Base-by-base conservation (phyloP, 2,113 vertebrate species). In the Calidris pygmaea region DNA sequence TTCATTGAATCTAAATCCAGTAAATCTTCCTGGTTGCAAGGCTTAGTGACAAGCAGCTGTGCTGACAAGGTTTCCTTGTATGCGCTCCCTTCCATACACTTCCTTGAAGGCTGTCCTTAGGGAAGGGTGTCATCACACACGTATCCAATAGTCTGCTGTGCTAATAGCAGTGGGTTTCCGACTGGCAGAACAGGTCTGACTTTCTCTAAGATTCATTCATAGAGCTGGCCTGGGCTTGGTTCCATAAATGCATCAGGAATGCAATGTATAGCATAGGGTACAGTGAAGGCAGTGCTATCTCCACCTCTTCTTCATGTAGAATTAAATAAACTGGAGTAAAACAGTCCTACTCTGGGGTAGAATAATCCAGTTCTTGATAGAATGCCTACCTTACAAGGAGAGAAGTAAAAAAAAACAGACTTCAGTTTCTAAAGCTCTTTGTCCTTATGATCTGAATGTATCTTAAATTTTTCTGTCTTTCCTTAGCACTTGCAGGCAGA, bases 171-270 rank as follows among this genome's bases (percentile, higher is more conserved):
- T 0, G 2, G 17, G 37, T 73, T 79, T 82, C 74, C 75, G 35
- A 78, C 88, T 68, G 66, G 91, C 50, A 91, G 56, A 94, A 71
- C 92, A 82, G 80, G 90, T 92, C 77, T 89, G 84, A 37, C 73
- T 77, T 94, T 90, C 59, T 47, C 8, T 30, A 52, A 60, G 47
- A 82, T 77, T 91, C 52, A 56, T 72, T 63, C 4, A 1, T 19
- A 72, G 37, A 66, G 12, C 50, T 86, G 83, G 22, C 50, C 72
- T 41, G 41, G 37, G 37, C 79, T 86, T 86, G 10, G n/a, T 52
- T 86, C 58, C 79, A 24, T n/a, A 32, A n/a, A 56, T 39, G 52
- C 50, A 45, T 45, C 74, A 78, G 86, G 45, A 90, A 65, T 58
- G 48, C 62, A 56, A 37, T 10, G 26, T 58, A 16, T 8, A 58